Evolutionary conservation across 2,888 invertebrate genomes (phyloP).

Genomic region (Cantharis nigra): DNA sequence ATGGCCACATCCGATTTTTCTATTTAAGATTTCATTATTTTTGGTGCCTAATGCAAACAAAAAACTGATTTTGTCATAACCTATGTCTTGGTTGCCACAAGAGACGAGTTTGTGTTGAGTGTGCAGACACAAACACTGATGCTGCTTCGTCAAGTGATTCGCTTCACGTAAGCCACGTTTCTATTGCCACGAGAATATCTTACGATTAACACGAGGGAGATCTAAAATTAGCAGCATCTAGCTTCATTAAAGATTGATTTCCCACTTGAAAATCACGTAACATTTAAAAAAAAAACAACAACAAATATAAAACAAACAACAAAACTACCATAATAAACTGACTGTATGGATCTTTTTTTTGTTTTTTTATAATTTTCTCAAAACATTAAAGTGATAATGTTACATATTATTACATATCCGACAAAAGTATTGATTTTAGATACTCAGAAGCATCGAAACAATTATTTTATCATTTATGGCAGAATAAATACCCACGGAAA

Average conservation of each 20-base stretch:
- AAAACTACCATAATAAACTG: background rate
- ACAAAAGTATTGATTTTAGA: background rate
- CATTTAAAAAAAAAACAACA: background rate
- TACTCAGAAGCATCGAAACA: background rate
- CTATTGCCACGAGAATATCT: background rate
- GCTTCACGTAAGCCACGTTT: background rate
- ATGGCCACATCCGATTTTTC: too few relatives aligned
- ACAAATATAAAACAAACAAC: too few relatives aligned
- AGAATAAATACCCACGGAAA: background rate
- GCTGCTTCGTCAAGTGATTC: background rate
- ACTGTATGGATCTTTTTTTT: background rate
- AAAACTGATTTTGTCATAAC: background rate
- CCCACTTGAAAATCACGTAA: background rate
- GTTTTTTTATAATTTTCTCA: background rate
- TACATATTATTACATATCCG: background rate
- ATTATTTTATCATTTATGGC: background rate
- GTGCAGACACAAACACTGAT: background rate
- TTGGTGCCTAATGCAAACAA: too few relatives aligned
- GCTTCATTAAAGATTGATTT: background rate
- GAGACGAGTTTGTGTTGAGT: background rate
- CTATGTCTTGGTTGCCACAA: background rate
- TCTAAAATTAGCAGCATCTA: background rate
- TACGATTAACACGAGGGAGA: background rate
- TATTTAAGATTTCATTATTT: background rate
- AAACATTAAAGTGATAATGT: too few relatives aligned